Base-by-base conservation (phyloP, 2,113 vertebrate species). In the Datnioides undecimradiatus region DNA sequence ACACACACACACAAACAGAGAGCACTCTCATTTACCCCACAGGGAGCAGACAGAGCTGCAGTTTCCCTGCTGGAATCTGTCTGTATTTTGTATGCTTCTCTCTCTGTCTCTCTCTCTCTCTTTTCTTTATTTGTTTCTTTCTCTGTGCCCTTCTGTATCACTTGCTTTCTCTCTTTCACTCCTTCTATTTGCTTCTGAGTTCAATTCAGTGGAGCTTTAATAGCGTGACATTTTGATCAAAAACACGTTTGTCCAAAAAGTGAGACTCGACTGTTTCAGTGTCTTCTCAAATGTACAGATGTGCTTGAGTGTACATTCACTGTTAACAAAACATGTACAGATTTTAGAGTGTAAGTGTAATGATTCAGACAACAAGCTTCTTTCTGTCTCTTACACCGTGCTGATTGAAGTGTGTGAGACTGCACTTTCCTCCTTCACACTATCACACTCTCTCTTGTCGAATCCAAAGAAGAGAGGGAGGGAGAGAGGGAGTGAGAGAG, bases 381-480 rank as follows among this genome's bases (percentile, higher is more conserved):
- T 48, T 6, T 58, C 40, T 49, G 23, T 66, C 12, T 73, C 27
- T 64, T 43, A 69, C 36, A 12, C 70, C 13, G 29, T 49, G 29
- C 63, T 49, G 65, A 79, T 65, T 83, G 62, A 73, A 84, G 76
- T 52, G 52, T 79, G 66, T 70, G 66, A 75, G 71, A 51, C 76
- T 78, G 71, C 72, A 36, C 59, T 70, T 67, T 38, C 58, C 75
- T 80, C 43, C 69, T 78, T 83, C 76, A 73, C 84, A 82, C 73
- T 52, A 34, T 84, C 76, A 67, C 66, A 29, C 64, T 58, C 66
- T 60, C 77, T 83, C 63, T 85, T 27, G 27, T 48, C 33, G 41
- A 81, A 69, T 67, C 46, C 54, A 70, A 83, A 74, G 62, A 78
- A 43, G 72, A 70, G 57, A 62, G 57, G 59, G 19, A 59, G 34